Base-by-base conservation (phyloP, 2,113 vertebrate species). In the Aldabrachelys gigantea region DNA sequence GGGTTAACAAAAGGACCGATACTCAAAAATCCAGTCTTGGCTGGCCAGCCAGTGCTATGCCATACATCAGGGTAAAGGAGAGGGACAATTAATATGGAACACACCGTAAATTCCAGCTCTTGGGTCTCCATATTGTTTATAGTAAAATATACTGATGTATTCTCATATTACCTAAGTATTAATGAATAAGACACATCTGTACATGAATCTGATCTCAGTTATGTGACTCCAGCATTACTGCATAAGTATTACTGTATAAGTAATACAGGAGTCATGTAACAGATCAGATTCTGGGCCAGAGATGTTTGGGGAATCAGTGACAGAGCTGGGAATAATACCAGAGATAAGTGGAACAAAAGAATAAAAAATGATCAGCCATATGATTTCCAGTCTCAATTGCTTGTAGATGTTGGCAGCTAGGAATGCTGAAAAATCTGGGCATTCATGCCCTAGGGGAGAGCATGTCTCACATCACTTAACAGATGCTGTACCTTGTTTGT, bases 401-500 rank as follows among this genome's bases (percentile, higher is more conserved):
- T 38, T 72, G n/a, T 82, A 22, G 5, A 56, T 80, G 57, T 14
- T 10, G 0, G 3, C 47, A 38, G 10, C 8, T 94, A 69, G 44
- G 4, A 19, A 27, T 17, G 22, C 50, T 92, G 53, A 13, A 38
- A 54, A 80, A 80, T 2, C 5, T 0, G 1, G 25, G 31, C 0
- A 0, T 19, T 75, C 10, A 8, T 13, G 52, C 22, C 25, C 47
- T 31, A 25, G 10, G 0, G 0, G 17, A 5, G 3, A 52, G 35
- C 62, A 16, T 29, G n/a, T 13, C 0, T 0, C 25, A 17, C 22
- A 31, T 50, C 22, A 2, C 0, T 3, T 52, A 65, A 29, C 38
- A 50, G 78, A 29, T 76, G 31, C 3, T 50, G 8, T 76, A 27
- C 8, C 19, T 38, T 2, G 0, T 80, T 41, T 56, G 29, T 24